Percentiles rank a stretch among this genome's conserved stretches.
Evolutionary conservation across 2,113 vertebrate species (phyloP).

Genomic region (Labrus mixtus): DNA sequence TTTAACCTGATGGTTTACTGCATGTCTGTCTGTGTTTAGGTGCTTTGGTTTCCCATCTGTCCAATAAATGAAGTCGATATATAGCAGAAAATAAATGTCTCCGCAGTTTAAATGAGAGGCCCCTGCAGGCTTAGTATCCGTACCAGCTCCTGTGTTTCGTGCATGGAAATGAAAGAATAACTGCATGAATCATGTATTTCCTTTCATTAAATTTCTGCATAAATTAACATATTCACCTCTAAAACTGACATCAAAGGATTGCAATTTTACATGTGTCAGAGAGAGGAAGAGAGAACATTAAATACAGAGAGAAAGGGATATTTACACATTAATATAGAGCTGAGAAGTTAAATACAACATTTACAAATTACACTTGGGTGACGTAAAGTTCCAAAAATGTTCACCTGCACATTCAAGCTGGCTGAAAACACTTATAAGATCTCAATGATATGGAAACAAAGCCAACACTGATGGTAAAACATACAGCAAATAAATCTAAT

Average conservation of each 20-base stretch:
- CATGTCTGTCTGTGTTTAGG: constrained; percentile 27
- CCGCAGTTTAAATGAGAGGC: constrained; percentile 5
- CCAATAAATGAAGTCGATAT: constrained; percentile 26
- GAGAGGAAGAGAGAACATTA: not conserved
- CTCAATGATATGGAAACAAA: no score
- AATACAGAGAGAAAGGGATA: not conserved
- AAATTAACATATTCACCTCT: constrained; percentile 52
- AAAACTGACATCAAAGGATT: constrained; percentile 49
- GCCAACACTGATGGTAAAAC: no score
- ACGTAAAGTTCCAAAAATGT: no score
- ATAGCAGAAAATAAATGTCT: constrained; percentile 16
- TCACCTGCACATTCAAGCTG: no score
- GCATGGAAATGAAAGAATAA: constrained; percentile 10
- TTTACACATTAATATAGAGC: not conserved
- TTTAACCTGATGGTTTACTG: constrained; percentile 40
- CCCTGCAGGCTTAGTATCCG: not conserved
- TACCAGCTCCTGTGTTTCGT: not conserved
- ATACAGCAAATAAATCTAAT: no score
- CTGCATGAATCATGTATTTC: constrained; percentile 34
- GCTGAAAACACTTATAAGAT: no score
- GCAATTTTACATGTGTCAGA: not conserved
- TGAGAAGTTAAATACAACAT: not conserved
- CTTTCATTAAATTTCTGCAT: constrained; percentile 39
- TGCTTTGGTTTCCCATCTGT: constrained; percentile 11
- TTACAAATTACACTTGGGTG: not conserved